These are phyloP conservation scores for Xyrauchen texanus DNA, from an alignment of 2,113 vertebrate genomes.

Conservation along the genomic window DNA sequence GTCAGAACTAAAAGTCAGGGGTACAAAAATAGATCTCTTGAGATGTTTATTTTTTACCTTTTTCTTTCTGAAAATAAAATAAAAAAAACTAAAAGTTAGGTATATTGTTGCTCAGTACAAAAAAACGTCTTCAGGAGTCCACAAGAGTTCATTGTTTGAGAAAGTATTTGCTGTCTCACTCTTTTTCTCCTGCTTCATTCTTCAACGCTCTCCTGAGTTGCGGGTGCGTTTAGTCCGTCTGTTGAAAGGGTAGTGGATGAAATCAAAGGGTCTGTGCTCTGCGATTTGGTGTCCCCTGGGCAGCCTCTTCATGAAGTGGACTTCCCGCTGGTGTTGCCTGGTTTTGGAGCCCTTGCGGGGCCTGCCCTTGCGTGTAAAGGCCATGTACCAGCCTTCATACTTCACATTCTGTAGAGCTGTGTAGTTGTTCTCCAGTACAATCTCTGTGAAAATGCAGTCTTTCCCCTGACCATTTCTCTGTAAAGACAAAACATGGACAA, in stretches of 20 bases:
- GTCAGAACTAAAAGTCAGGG: slow-evolving; percentile 70
- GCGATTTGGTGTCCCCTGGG: slow-evolving; percentile 86
- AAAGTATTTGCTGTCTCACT: slow-evolving; percentile 49
- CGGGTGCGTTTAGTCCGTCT: slow-evolving; percentile 94
- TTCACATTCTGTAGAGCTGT: slow-evolving; percentile 93
- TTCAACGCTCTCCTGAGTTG: slow-evolving; percentile 78
- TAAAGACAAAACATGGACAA: slow-evolving; percentile 32
- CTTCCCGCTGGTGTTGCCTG: slow-evolving; percentile 96
- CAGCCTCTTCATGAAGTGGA: slow-evolving; percentile 98
- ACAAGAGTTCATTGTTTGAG: slow-evolving; percentile 43
- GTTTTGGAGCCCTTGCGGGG: slow-evolving; percentile 95
- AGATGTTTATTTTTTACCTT: slow-evolving; percentile 39
- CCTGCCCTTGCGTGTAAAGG: slow-evolving; percentile 92
- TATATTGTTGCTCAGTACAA: slow-evolving; percentile 67
- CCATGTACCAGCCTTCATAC: slow-evolving; percentile 98
- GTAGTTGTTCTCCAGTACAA: slow-evolving; percentile 99
- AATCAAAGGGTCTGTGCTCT: slow-evolving; percentile 92
- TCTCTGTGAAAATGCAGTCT: slow-evolving; percentile 96
- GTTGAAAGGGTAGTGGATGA: slow-evolving; percentile 95
- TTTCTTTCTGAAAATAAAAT: slow-evolving; percentile 59
- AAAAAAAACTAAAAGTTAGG: slow-evolving; percentile 77
- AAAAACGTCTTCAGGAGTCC: slow-evolving; percentile 56
- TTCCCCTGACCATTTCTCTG: slow-evolving; percentile 93
- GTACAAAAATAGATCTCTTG: slow-evolving; percentile 95
- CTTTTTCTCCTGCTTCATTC: slow-evolving; percentile 45